Percentiles rank a stretch among this genome's conserved stretches.
phyloP scores from a whole-genome alignment of 1,140 invertebrate genomes.

The Cephus cinctus region DNA sequence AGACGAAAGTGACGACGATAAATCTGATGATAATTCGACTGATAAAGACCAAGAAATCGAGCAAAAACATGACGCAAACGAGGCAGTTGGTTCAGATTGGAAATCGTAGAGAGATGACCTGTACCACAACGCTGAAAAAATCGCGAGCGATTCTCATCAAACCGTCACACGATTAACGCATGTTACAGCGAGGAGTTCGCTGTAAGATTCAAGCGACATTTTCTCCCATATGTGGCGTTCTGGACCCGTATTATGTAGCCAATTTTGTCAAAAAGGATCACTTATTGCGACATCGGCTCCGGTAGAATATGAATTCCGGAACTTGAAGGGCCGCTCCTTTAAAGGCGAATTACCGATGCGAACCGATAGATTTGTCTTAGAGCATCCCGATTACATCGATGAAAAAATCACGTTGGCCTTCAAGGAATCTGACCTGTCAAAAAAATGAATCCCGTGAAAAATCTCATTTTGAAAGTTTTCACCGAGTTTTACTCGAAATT shows the following conservation, averaged over 20 bases:
- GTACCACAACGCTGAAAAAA: not conserved
- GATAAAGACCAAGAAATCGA: not conserved
- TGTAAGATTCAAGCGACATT: not conserved
- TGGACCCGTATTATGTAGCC: not conserved
- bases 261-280: not conserved
- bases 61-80: not conserved
- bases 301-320: constrained; percentile 2
- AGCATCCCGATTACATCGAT: constrained; percentile 14
- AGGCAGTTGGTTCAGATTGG: not conserved
- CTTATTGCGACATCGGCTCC: not conserved
- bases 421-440: constrained; percentile 19
- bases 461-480: no score
- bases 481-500: no score
- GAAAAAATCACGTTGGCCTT: constrained; percentile 2
- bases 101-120: not conserved
- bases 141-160: not conserved
- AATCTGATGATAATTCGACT: not conserved
- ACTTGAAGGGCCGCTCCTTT: not conserved
- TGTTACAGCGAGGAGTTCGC: not conserved
- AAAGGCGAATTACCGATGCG: not conserved
- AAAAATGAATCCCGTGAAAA: no score
- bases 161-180: not conserved
- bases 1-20: not conserved
- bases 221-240: not conserved
- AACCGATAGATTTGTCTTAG: not conserved